These are phyloP conservation scores for Apis cerana DNA, from an alignment of 1,140 invertebrate genomes.

Conservation along the genomic window DNA sequence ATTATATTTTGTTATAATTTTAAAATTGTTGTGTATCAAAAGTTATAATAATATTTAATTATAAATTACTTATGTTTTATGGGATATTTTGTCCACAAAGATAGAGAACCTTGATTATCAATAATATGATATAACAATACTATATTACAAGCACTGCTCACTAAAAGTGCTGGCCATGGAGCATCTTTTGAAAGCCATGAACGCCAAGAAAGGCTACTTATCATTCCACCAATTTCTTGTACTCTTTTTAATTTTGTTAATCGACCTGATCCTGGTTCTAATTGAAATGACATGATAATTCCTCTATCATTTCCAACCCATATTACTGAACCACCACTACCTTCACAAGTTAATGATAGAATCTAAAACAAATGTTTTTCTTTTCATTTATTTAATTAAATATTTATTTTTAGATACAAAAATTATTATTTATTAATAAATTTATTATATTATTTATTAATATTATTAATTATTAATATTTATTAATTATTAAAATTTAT, in stretches of 20 bases:
- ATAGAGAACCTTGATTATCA: slow-evolving; percentile 73
- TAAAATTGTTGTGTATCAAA: slow-evolving; percentile 34
- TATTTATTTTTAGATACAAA: neutral
- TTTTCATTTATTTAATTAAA: neutral
- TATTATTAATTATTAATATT: no score
- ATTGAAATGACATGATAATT: slow-evolving; percentile 75
- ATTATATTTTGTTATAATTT: slow-evolving; percentile 27
- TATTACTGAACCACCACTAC: slow-evolving; percentile 85
- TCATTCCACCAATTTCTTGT: slow-evolving; percentile 83
- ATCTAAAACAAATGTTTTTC: slow-evolving; percentile 61
- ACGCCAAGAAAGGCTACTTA: slow-evolving; percentile 90
- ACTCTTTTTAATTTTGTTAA: slow-evolving; percentile 87
- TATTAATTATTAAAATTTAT: no score
- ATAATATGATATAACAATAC: slow-evolving; percentile 83
- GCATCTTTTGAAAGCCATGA: slow-evolving; percentile 91
- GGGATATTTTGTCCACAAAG: slow-evolving; percentile 80
- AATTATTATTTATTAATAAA: neutral
- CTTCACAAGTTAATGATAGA: slow-evolving; percentile 89
- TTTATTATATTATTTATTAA: no score
- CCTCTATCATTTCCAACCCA: slow-evolving; percentile 93
- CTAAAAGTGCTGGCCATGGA: slow-evolving; percentile 88
- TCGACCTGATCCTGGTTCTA: slow-evolving; percentile 86
- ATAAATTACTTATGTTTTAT: slow-evolving; percentile 78
- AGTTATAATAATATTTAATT: neutral
- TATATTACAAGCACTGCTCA: slow-evolving; percentile 89